Base-by-base conservation (phyloP, 2,888 invertebrate genomes). In the Blastobasis adustella region DNA sequence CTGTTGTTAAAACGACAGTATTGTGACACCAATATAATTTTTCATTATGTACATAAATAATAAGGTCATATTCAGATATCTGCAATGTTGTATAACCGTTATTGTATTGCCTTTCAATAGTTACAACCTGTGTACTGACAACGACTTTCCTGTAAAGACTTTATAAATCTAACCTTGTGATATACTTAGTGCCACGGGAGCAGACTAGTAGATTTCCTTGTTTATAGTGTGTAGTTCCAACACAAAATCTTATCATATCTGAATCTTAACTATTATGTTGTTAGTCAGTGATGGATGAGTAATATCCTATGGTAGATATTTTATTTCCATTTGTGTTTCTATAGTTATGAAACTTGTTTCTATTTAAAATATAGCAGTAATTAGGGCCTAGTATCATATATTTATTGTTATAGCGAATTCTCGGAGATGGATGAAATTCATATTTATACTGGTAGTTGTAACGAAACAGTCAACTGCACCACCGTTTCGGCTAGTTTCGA, bases 311-410 rank as follows among this genome's bases (percentile, higher is more conserved):
- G 71, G 68, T 64, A 63, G 62, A 63, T 67, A 61, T 69, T 66
- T 65, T 55, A 57, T 65, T 69, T 71, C 66, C 64, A 52, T 62
- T 66, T 59, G 64, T 68, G 62, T 70, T 66, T 62, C 59, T 66
- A n/a, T n/a, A 64, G 66, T 67, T 73, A 58, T 63, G 53, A 54
- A 59, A 63, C 59, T 56, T 60, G 41, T 57, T 67, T 75, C 61
- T 69, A 70, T 75, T 76, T 67, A 73, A 72, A 70, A 70, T 67
- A 71, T 66, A 55, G 71, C 71, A 66, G 79, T 84, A 80, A 79
- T 82, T 83, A 83, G 82, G 82, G 79, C 81, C 82, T 84, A 78
- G 73, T 71, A 67, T 69, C 64, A 63, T 75, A 61, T 71, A 51
- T 38, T 39, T 23, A 23, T 23, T 23, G 23, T 47, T 47, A 6